Conservation (phyloP, 2,797 vertebrate species). For the Pelobates cultripes region DNA sequence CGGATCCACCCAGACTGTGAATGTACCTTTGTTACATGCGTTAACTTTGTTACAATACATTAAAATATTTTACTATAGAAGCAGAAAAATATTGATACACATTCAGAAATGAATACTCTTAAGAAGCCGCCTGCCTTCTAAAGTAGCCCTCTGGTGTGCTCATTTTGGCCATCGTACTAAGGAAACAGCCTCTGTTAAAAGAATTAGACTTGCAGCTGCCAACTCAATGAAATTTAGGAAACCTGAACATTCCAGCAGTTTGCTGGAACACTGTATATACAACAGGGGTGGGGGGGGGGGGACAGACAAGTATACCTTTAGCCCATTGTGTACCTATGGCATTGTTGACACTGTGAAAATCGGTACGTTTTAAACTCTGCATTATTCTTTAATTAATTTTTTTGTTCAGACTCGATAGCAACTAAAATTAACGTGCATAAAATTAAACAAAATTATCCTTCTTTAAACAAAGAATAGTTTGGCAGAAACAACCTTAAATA, state of each 20-base stretch:
- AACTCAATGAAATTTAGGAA: slow-evolving; percentile 34
- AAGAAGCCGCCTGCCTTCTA: neutral
- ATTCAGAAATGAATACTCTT: neutral
- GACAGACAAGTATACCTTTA: neutral
- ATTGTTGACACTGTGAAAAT: neutral
- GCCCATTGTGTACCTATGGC: neutral
- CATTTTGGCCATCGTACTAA: slow-evolving; percentile 28
- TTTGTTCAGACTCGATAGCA: too few species aligned
- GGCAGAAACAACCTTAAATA: neutral
- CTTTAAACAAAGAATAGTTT: slow-evolving; percentile 2
- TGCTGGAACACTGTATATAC: slow-evolving; percentile 7
- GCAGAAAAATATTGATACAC: too few species aligned
- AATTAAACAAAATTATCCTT: neutral
- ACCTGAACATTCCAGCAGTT: slow-evolving; percentile 26
- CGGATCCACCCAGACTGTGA: too few species aligned
- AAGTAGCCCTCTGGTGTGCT: slow-evolving; percentile 14
- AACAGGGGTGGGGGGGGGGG: slow-evolving; percentile 7
- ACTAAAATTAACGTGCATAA: neutral
- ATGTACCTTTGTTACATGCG: too few species aligned
- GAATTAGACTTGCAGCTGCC: slow-evolving; percentile 50
- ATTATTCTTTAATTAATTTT: neutral
- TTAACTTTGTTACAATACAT: too few species aligned
- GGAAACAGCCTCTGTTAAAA: slow-evolving; percentile 46
- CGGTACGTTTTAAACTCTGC: too few species aligned
- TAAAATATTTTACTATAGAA: too few species aligned